Conservation (phyloP, 2,113 vertebrate genomes). For the Cyphomyrus plagiostoma region DNA sequence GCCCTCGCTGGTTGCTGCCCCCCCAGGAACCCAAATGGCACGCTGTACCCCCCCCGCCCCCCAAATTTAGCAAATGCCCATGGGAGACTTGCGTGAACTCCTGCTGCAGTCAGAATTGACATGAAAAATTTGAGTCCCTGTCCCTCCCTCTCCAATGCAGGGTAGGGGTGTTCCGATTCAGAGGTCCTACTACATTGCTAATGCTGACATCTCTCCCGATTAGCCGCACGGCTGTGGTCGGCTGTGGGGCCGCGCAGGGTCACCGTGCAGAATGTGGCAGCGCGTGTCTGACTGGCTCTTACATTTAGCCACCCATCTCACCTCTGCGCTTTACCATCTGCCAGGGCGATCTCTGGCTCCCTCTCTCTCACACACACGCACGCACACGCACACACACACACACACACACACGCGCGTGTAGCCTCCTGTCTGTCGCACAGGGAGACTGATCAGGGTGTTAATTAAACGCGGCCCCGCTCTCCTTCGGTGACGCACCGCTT, state of each 20-base stretch:
- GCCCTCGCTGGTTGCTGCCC: background rate
- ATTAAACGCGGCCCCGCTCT: slow-evolving; percentile 16
- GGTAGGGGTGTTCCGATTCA: background rate
- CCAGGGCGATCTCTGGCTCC: background rate
- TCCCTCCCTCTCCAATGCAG: background rate
- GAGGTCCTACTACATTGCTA: background rate
- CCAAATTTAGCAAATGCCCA: background rate
- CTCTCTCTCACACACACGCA: background rate
- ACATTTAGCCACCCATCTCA: background rate
- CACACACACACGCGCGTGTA: background rate
- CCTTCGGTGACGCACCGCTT: slow-evolving; percentile 7
- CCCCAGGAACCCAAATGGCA: background rate
- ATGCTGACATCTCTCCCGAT: slow-evolving; percentile 15
- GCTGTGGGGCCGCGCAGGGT: background rate
- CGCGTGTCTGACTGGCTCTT: slow-evolving; percentile 7
- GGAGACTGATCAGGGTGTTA: slow-evolving; percentile 13
- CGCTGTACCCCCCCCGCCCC: background rate
- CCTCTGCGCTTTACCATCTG: slow-evolving; percentile 14
- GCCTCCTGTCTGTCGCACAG: slow-evolving; percentile 12
- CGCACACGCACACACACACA: background rate
- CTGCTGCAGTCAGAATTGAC: background rate
- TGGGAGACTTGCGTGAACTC: background rate
- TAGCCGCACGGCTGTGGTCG: background rate
- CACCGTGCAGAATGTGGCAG: background rate
- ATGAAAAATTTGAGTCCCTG: background rate